Evolutionary conservation across 2,888 invertebrate species (phyloP).

Genomic region (Phania funesta): DNA sequence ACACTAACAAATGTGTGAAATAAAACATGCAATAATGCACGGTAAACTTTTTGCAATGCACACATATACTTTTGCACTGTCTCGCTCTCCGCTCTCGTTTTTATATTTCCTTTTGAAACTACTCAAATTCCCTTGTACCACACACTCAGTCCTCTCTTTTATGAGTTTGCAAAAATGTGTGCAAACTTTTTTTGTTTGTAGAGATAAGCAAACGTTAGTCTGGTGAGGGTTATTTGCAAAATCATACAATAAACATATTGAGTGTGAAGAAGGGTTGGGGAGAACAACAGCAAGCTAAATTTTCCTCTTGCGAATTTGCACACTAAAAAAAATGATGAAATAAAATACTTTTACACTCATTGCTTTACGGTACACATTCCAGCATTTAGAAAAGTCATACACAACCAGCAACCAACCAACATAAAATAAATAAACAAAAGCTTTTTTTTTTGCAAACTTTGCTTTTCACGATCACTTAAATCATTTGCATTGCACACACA

Average conservation of each 20-base stretch:
- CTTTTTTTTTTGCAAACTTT: constrained; percentile 47
- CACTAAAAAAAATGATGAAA: constrained; percentile 73
- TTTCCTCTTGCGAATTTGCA: constrained; percentile 74
- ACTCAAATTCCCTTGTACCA: constrained; percentile 22
- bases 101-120: neutral
- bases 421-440: neutral
- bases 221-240: constrained; percentile 61
- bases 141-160: neutral
- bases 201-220: constrained; percentile 65
- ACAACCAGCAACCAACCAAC: neutral
- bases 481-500: constrained; percentile 25
- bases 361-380: constrained; percentile 38
- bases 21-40: constrained; percentile 49
- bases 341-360: constrained; percentile 70
- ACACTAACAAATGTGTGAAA: constrained; percentile 39
- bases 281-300: neutral
- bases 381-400: constrained; percentile 46
- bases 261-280: neutral
- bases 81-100: neutral
- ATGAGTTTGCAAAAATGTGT: constrained; percentile 46
- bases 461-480: constrained; percentile 32
- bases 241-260: constrained; percentile 4
- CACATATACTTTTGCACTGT: constrained; percentile 39
- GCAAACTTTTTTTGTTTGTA: constrained; percentile 55
- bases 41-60: constrained; percentile 56